Conservation (phyloP, 2,797 vertebrate genomes). For the Danionella dracula region DNA sequence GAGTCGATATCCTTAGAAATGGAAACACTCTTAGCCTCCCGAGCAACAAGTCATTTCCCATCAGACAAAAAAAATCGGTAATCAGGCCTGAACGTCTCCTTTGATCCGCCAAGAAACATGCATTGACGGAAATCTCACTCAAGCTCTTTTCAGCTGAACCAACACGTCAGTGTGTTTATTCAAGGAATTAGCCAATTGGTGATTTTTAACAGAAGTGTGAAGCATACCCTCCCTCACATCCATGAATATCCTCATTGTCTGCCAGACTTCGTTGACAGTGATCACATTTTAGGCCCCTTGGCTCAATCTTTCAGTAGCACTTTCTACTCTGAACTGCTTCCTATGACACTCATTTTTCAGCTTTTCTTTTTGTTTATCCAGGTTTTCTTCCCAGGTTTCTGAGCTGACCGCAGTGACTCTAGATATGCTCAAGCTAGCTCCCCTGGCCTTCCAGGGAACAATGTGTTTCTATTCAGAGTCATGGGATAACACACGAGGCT, state of each 20-base stretch:
- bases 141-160: conserved; percentile 48
- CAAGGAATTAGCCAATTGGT: conserved; percentile 26
- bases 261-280: not conserved
- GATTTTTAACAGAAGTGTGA: conserved; percentile 13
- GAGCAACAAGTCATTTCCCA: conserved; percentile 24
- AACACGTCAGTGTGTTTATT: conserved; percentile 35
- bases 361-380: conserved; percentile 42
- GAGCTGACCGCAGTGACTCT: conserved; percentile 10
- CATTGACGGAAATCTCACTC: conserved; percentile 37
- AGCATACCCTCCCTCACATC: not conserved
- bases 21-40: conserved; percentile 42
- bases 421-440: conserved; percentile 43
- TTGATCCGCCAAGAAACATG: conserved; percentile 9
- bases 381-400: conserved; percentile 25
- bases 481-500: conserved; percentile 3
- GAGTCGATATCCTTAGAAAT: conserved; percentile 30
- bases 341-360: conserved; percentile 50
- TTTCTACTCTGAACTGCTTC: conserved; percentile 43
- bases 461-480: conserved; percentile 36
- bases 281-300: conserved; percentile 1
- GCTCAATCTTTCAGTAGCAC: conserved; percentile 11
- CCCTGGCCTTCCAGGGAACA: conserved; percentile 36
- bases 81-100: not conserved
- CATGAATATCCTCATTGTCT: conserved; percentile 10
- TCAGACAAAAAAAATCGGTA: conserved; percentile 35